Percentiles rank a stretch among this genome's conserved stretches.
Evolutionary conservation across 2,888 invertebrate genomes (phyloP).

Genomic region (Psylliodes chrysocephalus): DNA sequence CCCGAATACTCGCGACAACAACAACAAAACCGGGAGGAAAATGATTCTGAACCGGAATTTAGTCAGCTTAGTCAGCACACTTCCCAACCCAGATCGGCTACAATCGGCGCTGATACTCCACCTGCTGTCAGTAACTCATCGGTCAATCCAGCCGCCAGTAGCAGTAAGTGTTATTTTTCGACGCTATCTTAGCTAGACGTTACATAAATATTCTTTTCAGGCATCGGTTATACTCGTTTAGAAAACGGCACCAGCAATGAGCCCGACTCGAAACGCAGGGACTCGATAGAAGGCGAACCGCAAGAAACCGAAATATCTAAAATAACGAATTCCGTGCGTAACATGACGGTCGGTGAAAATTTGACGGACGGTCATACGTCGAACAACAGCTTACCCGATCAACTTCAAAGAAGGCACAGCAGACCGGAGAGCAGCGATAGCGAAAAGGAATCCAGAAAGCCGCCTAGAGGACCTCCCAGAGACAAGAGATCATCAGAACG

Average conservation of each 20-base stretch:
- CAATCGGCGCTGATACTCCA: constrained; percentile 63
- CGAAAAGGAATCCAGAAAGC: constrained; percentile 52
- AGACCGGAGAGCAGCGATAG: constrained; percentile 59
- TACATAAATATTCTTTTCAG: too few species aligned
- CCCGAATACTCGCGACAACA: constrained; percentile 54
- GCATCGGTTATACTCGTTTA: constrained; percentile 8
- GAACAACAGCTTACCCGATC: constrained; percentile 45
- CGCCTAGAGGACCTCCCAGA: constrained; percentile 36
- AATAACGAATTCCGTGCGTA: constrained; percentile 56
- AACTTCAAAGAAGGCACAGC: constrained; percentile 48
- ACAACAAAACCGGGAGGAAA: constrained; percentile 42
- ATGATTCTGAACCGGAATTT: constrained; percentile 52
- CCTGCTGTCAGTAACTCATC: constrained; percentile 46
- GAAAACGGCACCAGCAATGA: constrained; percentile 21
- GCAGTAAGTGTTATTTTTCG: constrained; percentile 42
- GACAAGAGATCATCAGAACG: constrained; percentile 44
- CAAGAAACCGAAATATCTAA: constrained; percentile 51
- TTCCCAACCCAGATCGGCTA: constrained; percentile 58
- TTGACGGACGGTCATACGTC: constrained; percentile 51
- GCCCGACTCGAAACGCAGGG: constrained; percentile 46
- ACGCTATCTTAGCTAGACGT: too few species aligned
- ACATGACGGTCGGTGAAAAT: constrained; percentile 61
- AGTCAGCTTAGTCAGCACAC: constrained; percentile 42
- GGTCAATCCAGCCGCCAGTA: constrained; percentile 9
- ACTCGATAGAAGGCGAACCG: constrained; percentile 56